Percentiles rank a stretch among this genome's conserved stretches.
Conservation (phyloP, 2,888 invertebrate genomes). For the Neoitamus cyanurus region DNA sequence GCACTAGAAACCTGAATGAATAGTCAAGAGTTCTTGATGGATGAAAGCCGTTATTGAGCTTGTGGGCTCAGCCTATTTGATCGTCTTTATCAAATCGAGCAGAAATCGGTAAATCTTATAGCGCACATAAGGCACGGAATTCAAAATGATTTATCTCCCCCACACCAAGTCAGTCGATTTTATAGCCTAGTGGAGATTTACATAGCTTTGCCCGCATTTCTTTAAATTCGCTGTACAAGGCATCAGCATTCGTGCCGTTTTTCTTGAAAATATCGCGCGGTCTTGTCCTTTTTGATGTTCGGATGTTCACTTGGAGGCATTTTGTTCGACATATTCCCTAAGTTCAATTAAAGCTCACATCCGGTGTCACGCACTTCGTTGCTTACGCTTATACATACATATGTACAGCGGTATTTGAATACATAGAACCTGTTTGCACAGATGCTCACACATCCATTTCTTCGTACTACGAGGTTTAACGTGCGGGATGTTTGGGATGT, state of each 20-base stretch:
- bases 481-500: neutral
- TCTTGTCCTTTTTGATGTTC: neutral
- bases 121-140: neutral
- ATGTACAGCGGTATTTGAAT: neutral
- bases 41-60: neutral
- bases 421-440: neutral
- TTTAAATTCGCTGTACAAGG: neutral
- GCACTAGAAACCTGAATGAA: neutral
- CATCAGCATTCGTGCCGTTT: neutral
- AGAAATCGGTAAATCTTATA: neutral
- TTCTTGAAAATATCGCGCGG: neutral
- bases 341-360: neutral
- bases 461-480: neutral
- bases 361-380: neutral
- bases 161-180: neutral
- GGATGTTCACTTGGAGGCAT: neutral
- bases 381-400: neutral
- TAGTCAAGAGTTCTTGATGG: neutral
- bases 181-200: neutral
- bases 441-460: neutral
- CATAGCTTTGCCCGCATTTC: neutral
- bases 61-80: neutral
- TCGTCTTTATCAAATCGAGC: neutral
- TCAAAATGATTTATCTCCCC: neutral
- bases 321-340: neutral